Conservation (phyloP, 2,888 invertebrate species). For the Hydrotaea cyrtoneurina region DNA sequence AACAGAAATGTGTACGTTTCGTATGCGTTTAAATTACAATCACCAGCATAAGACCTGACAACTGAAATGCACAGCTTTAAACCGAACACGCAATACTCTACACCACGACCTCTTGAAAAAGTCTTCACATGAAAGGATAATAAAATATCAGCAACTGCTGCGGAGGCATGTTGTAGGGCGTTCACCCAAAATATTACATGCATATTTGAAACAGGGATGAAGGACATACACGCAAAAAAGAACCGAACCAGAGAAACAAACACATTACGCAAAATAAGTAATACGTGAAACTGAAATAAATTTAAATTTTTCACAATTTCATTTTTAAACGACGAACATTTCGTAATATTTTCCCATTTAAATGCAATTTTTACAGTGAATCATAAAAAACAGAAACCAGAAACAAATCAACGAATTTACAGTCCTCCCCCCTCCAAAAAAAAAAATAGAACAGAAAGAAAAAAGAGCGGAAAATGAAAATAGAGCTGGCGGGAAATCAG, state of each 20-base stretch:
- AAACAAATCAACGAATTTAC: constrained; percentile 19
- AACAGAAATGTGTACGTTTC: background rate
- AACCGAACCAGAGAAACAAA: background rate
- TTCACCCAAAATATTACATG: background rate
- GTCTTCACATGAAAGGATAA: too few species aligned
- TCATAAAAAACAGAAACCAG: constrained; percentile 12
- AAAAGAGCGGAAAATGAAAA: background rate
- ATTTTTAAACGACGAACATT: constrained; percentile 35
- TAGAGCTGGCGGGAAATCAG: constrained; percentile 8
- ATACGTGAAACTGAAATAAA: constrained; percentile 8
- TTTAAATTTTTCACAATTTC: constrained; percentile 33
- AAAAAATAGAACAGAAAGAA: background rate
- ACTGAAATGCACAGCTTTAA: too few species aligned
- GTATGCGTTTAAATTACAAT: constrained; percentile 14
- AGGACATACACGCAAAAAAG: background rate
- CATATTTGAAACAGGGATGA: background rate
- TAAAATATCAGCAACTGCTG: too few species aligned
- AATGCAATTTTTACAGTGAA: constrained; percentile 29
- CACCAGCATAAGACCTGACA: background rate
- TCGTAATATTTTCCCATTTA: constrained; percentile 27
- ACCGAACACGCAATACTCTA: too few species aligned
- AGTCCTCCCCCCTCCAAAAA: background rate
- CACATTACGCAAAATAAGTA: background rate
- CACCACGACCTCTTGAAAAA: too few species aligned
- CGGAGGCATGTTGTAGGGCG: background rate